Conservation (phyloP, 2,888 invertebrate genomes). For the Tenodera sinensis region DNA sequence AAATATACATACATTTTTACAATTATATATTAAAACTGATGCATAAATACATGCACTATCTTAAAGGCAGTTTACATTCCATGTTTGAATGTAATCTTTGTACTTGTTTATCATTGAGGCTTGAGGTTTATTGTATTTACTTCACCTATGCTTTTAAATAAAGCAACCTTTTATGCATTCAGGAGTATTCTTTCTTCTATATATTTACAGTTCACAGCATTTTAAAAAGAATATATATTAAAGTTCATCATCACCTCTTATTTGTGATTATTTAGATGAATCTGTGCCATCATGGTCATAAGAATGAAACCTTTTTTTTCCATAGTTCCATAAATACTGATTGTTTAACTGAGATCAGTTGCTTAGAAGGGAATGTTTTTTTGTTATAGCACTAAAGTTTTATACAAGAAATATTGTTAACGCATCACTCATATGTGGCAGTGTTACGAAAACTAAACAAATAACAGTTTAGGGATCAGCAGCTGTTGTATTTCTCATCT, state of each 20-base stretch:
- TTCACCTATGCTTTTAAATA: neutral
- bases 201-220: neutral
- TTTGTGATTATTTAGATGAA: neutral
- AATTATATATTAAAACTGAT: neutral
- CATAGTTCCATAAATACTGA: neutral
- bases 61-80: slow-evolving; percentile 4
- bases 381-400: neutral
- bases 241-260: neutral
- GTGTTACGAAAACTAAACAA: neutral
- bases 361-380: neutral
- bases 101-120: neutral
- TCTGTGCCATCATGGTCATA: neutral
- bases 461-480: neutral
- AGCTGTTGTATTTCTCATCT: slow-evolving; percentile 6
- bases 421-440: neutral
- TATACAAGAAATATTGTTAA: neutral
- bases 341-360: neutral
- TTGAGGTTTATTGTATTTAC: neutral
- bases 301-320: neutral
- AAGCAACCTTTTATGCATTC: neutral
- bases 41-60: neutral
- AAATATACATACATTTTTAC: slow-evolving; percentile 16
- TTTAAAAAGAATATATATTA: neutral
- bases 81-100: slow-evolving; percentile 6
- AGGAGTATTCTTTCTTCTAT: neutral